Base-by-base conservation (phyloP, 2,797 vertebrate genomes). In the Tachyglossus aculeatus region DNA sequence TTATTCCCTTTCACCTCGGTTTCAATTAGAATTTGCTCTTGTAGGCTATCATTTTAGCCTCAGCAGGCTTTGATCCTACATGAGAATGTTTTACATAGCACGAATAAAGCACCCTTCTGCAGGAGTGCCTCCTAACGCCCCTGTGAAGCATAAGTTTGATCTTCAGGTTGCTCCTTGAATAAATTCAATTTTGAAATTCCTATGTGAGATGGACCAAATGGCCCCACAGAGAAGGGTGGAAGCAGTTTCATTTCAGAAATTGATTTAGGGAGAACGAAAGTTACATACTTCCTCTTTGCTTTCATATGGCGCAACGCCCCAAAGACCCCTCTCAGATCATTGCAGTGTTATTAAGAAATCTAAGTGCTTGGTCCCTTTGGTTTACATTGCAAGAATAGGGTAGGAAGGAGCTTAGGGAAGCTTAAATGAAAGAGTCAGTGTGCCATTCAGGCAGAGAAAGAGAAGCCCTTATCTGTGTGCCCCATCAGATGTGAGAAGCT, bases 321-420 rank as follows among this genome's bases (percentile, higher is more conserved):
- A 70, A 53, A 69, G 63, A 16, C 16, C 8, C 25, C 60, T 69
- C 60, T 37, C 24, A 0, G 0, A n/a, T 54, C 45, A 37, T 7
- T 59, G 38, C 63, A 71, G 71, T 15, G 39, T 69, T 61, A 59
- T 48, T 76, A 50, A 50, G 33, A 76, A 69, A 71, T 44, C 41
- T 48, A 48, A 48, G 52, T 37, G 32, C 37, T 43, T 66, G 32
- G 36, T 12, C 8, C 5, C 24, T 57, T 56, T 40, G 44, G 47
- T 63, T 43, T 40, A 22, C 34, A 18, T 63, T 55, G 39, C 69
- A 67, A 74, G 59, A 45, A 48, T 33, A 66, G 22, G 31, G 39
- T 25, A 51, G 36, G 64, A 69, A 51, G 45, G 69, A 22, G 41
- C 19, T 77, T 54, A 77, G n/a, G 0, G 14, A 60, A 58, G 53